Base-by-base conservation (phyloP, 2,888 invertebrate genomes). In the Drosophila barbarae region DNA sequence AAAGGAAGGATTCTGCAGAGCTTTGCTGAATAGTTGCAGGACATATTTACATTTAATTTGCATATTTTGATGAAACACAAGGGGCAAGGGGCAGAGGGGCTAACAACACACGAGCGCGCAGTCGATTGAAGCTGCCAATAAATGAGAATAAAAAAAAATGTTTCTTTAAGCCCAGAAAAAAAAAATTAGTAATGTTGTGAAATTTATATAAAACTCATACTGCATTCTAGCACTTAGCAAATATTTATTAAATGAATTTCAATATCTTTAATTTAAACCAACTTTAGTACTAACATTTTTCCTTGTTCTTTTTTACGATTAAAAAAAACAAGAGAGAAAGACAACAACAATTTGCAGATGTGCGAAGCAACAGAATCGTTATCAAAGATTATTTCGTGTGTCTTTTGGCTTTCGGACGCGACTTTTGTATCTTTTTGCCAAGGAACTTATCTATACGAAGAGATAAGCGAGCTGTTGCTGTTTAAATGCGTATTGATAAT, bases 41-140 rank as follows among this genome's bases (percentile, higher is more conserved):
- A 18, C 53, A 72, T 58, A 52, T 87, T 87, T 87, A 87, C 87
- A 87, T 87, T 85, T 84, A 85, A 87, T 87, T 87, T 87, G 88
- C 87, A 87, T 87, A 85, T 87, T 87, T 86, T 74, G 55, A 12
- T 1, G 32, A 8, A 23, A 38, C 13, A 41, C 13, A 13, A 9
- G 18, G 58, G 55, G 32, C 58, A 12, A 23, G 21, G 21, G 21
- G 21, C 21, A 21, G 21, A 4, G 23, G 23, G 23, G 23, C 44
- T 28, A 26, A 30, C 15, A 26, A 4, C 23, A 41, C 30, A 30
- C 30, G 8, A 12, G 13, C 46, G 44, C 28, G 18, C 18, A 5
- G 6, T 8, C 46, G 28, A 46, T 46, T 46, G 18, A 30, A 18
- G 18, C 18, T 30, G 18, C 12, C 46, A 30, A 30, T 46, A 18